phyloP scores from a whole-genome alignment of 2,888 invertebrate genomes.

The Chrysina gloriosa region DNA sequence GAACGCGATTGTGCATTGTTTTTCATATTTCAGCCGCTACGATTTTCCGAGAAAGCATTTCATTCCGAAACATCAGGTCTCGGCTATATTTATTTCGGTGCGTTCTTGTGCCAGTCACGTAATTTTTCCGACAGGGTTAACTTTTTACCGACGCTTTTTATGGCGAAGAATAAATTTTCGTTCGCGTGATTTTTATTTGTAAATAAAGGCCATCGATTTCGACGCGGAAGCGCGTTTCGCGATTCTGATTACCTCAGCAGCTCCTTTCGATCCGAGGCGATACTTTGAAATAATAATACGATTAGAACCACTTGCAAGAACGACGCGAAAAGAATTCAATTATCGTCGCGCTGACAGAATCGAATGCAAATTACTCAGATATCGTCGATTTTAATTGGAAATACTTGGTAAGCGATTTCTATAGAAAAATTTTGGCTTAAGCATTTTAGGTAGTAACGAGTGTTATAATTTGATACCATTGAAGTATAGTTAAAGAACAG shows the following conservation, averaged over 20 bases:
- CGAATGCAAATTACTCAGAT: conserved; percentile 1
- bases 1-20: conserved; percentile 13
- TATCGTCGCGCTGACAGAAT: neutral
- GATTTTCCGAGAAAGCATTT: neutral
- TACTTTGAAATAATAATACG: conserved; percentile 10
- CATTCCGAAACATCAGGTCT: conserved; percentile 19
- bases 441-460: too few relatives aligned
- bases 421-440: too few relatives aligned
- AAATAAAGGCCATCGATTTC: conserved; percentile 35
- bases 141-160: conserved; percentile 33
- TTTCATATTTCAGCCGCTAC: conserved; percentile 26
- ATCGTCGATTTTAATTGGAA: neutral
- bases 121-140: conserved; percentile 32
- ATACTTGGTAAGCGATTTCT: too few relatives aligned
- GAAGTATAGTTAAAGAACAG: too few relatives aligned
- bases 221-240: neutral
- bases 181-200: conserved; percentile 27
- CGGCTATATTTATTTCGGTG: conserved; percentile 26
- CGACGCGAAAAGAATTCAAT: conserved; percentile 3
- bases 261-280: neutral
- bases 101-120: conserved; percentile 37
- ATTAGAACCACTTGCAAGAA: conserved; percentile 4
- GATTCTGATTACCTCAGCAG: conserved; percentile 22
- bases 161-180: conserved; percentile 23
- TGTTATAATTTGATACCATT: too few relatives aligned